Conservation (phyloP, 2,797 vertebrate species). For the Sternarchorhynchus goeldii region DNA sequence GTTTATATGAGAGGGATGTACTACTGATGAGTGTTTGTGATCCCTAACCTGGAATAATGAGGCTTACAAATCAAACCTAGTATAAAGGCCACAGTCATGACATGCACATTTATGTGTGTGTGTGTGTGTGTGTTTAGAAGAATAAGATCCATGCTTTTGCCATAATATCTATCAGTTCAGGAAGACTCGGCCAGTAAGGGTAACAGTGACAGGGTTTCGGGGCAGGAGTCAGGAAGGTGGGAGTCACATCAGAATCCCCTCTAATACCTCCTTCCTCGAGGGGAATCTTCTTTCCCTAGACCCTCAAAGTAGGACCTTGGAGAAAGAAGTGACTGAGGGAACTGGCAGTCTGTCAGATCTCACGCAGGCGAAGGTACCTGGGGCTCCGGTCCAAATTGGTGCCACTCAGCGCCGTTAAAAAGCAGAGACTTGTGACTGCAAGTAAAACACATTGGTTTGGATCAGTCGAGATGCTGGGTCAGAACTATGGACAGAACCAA, state of each 20-base stretch:
- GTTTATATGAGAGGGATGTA: not conserved
- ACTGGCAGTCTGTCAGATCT: no score
- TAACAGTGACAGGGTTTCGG: not conserved
- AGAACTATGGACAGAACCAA: no score
- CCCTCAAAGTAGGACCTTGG: no score
- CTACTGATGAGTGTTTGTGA: not conserved
- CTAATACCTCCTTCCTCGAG: not conserved
- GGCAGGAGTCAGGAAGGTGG: not conserved
- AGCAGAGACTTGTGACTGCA: no score
- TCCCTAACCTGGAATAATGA: slow-evolving; percentile 10
- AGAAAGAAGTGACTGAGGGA: no score
- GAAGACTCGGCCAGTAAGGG: slow-evolving; percentile 32
- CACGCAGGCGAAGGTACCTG: no score
- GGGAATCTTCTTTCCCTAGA: no score
- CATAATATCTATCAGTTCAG: not conserved
- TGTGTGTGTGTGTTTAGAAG: not conserved
- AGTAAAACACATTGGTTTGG: no score
- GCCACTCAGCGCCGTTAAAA: no score
- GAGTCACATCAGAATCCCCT: not conserved
- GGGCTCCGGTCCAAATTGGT: no score
- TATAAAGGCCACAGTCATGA: slow-evolving; percentile 32
- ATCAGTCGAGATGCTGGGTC: no score
- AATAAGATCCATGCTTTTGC: not conserved
- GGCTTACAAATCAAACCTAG: slow-evolving; percentile 20
- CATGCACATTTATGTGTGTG: slow-evolving; percentile 35